phyloP scores from a whole-genome alignment of 2,797 vertebrate genomes.

The Zalophus californianus region DNA sequence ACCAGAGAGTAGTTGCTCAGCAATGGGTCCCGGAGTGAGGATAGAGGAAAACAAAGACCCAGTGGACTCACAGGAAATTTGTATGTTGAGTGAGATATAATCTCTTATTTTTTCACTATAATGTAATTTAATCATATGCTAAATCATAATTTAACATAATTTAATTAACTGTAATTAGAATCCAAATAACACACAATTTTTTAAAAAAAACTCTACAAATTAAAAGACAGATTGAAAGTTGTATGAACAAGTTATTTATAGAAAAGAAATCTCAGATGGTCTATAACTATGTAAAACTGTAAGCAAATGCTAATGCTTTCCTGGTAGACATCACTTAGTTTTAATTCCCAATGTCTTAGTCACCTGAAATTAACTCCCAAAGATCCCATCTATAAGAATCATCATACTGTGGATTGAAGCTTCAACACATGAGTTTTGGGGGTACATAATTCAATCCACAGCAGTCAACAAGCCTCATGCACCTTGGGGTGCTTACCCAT shows the following conservation, averaged over 20 bases:
- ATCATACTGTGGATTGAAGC: background rate
- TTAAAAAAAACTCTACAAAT: background rate
- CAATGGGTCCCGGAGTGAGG: background rate
- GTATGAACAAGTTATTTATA: background rate
- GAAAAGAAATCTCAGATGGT: background rate
- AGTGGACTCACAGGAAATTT: background rate
- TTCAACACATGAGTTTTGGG: background rate
- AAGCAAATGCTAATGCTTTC: background rate
- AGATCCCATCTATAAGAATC: background rate
- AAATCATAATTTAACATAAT: background rate
- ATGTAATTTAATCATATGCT: background rate
- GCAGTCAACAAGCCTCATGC: background rate
- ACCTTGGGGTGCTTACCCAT: accelerated
- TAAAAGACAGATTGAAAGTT: background rate
- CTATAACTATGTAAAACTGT: background rate
- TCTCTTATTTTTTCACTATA: background rate
- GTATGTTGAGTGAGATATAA: background rate
- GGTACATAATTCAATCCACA: background rate
- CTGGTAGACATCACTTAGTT: background rate
- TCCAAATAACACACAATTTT: background rate
- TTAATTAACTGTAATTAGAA: background rate
- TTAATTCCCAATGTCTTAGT: background rate
- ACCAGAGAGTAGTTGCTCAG: background rate
- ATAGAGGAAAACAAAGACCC: background rate
- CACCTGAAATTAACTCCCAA: background rate